Evolutionary conservation across 2,113 vertebrate genomes (phyloP), one percentile per base, ranked within the genome.

Genomic region (Elaphurus davidianus): DNA sequence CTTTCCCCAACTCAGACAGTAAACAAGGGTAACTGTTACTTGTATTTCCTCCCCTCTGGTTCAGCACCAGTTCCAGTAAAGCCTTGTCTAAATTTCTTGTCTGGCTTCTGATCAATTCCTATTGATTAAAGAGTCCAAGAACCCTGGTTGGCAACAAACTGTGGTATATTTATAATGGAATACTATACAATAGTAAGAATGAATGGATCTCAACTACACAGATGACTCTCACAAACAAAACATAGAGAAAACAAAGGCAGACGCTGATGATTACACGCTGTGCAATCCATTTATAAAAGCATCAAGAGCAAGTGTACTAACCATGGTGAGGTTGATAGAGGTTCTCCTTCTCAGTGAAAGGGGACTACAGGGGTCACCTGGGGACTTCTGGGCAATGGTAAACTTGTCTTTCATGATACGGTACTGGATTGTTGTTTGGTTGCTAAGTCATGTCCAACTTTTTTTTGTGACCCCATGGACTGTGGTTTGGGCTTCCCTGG

Each of bases 281-380:
- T 7, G 3, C 11, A 54, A 45, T 36, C 50, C 59, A 92, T 14
- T 28, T 43, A 54, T 3, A 59, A 3, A 40, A 55, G 45, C 30
- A 54, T 40, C 25, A 40, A 82, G 45, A 76, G 67, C 5, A 57
- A 50, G 52, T 47, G 17, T 17, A 28, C 47, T 60, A 52, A 21
- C 7, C 52, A 3, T 30, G 28, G 16, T 67, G 7, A 36, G 23
- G 15, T 43, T 62, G 40, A 52, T 1, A 36, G 30, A 52, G 3
- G 27, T 27, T 8, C 23, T 43, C n/a, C 16, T 91, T 28, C 19
- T 8, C 74, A 33, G n/a, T 7, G 30, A 0, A 16, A 0, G 54
- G 12, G 59, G 15, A 40, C 43, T 6, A 6, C 6, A 67, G 36
- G 5, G n/a, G n/a, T 19, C 6, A 23, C 4, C 0, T 5, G 5